Conservation (phyloP, 1,140 invertebrate species). For the Drosophila aff. region DNA sequence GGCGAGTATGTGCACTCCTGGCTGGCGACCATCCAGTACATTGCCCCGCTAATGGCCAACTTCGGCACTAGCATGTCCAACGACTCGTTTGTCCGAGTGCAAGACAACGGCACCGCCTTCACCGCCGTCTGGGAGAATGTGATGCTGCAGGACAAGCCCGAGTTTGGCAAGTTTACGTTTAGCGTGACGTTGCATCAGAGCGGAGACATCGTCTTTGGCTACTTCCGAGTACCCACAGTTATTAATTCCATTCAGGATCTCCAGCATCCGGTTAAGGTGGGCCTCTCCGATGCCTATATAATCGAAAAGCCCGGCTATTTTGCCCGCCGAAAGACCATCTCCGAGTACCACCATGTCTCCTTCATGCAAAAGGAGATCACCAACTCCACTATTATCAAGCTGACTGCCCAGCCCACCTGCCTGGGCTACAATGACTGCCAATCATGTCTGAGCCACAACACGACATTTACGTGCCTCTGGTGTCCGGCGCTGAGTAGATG, state of each 20-base stretch:
- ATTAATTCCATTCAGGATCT: conserved; percentile 92
- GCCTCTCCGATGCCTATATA: conserved; percentile 98
- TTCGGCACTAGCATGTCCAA: conserved; percentile 95
- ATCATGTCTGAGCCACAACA: conserved; percentile 88
- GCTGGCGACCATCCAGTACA: conserved; percentile 99
- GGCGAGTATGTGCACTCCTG: conserved; percentile 98
- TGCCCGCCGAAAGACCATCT: conserved; percentile 95
- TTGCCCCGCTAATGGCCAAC: conserved; percentile 99
- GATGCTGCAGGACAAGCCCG: conserved; percentile 91
- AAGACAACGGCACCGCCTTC: conserved; percentile 94
- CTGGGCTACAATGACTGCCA: conserved; percentile 91
- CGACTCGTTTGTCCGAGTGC: conserved; percentile 93
- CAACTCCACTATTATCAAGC: conserved; percentile 93
- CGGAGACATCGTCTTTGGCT: conserved; percentile 96
- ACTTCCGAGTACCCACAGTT: conserved; percentile 92
- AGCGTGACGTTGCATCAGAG: conserved; percentile 93
- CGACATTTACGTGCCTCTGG: conserved; percentile 93
- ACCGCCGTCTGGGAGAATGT: conserved; percentile 98
- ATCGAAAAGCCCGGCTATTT: conserved; percentile 94
- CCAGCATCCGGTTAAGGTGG: conserved; percentile 97
- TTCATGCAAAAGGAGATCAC: conserved; percentile 91
- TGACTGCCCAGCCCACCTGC: conserved; percentile 95
- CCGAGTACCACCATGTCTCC: conserved; percentile 97
- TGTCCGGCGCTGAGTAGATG: conserved; percentile 92
- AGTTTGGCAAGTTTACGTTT: conserved; percentile 91